These are phyloP conservation scores for Neogale vison DNA, from an alignment of 2,113 vertebrate genomes.

Conservation along the genomic window DNA sequence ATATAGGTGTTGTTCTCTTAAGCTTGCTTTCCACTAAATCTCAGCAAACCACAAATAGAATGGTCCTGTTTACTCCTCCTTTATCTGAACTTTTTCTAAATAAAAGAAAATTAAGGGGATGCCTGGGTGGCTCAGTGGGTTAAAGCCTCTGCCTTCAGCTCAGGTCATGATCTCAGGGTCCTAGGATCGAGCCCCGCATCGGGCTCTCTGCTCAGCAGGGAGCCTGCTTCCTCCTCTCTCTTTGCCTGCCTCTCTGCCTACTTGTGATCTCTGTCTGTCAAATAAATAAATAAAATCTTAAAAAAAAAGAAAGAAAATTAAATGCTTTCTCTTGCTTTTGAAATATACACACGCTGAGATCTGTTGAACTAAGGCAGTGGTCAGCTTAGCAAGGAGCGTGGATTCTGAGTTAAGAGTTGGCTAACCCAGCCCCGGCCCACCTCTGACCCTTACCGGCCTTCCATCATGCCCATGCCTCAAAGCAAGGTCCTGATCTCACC, in stretches of 20 bases:
- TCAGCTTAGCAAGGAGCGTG: neutral
- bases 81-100: constrained; percentile 10
- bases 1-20: neutral
- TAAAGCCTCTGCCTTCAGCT: no score
- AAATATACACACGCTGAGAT: neutral
- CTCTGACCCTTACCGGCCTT: neutral
- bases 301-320: neutral
- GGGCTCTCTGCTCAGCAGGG: no score
- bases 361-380: neutral
- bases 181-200: no score
- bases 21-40: constrained; percentile 46
- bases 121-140: no score
- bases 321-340: constrained; percentile 35
- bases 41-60: constrained; percentile 47
- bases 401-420: neutral
- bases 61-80: neutral
- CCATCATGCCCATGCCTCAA: neutral
- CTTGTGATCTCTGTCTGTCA: no score
- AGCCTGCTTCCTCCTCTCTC: no score
- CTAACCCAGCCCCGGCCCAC: neutral
- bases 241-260: no score
- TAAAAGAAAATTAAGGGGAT: constrained; percentile 5
- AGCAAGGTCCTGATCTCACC: neutral
- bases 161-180: no score
- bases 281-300: no score